Evolutionary conservation across 2,797 vertebrate genomes (phyloP), one percentile per base, ranked within the genome.

Genomic region (Monodelphis domestica): DNA sequence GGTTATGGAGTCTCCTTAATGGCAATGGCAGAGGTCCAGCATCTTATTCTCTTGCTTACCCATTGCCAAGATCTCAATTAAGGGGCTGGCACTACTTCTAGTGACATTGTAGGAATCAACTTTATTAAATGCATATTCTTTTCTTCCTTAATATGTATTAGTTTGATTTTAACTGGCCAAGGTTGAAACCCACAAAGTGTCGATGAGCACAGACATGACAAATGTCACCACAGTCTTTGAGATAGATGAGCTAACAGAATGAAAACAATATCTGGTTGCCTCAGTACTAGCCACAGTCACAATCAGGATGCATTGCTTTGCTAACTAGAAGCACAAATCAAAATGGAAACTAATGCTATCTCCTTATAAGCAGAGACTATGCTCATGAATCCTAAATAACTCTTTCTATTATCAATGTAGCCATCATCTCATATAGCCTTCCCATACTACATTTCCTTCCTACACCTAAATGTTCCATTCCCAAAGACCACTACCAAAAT

Each of bases 41-140:
- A 57, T 33, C 57, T 87, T 52, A 92, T 94, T 90, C 93, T 91
- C 57, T 94, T 92, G 88, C 89, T 94, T 93, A 54, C 93, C 88
- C 54, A 88, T 1, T 90, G 95, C 95, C 97, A 95, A 95, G 87
- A 91, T 95, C 94, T 95, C 95, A 93, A 96, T 95, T 97, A 97
- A 94, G 93, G 90, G 89, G 87, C 89, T 97, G 96, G 96, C 94
- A 95, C 53, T 87, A 88, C 50, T 93, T 95, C 95, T 30, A 93
- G 53, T 93, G 17, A 33, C 84, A 97, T 90, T 96, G 94, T 92
- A 95, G 87, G 95, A 93, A 95, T 78, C 70, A 88, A 33, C 54
- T 89, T 95, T 90, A 53, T 89, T 94, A 94, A 96, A 94, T 54
- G 91, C 91, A 94, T 33, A 89, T n/a, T 88, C 59, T 95, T 70